phyloP scores from a whole-genome alignment of 2,888 invertebrate species.

The Acholoe squamosa region DNA sequence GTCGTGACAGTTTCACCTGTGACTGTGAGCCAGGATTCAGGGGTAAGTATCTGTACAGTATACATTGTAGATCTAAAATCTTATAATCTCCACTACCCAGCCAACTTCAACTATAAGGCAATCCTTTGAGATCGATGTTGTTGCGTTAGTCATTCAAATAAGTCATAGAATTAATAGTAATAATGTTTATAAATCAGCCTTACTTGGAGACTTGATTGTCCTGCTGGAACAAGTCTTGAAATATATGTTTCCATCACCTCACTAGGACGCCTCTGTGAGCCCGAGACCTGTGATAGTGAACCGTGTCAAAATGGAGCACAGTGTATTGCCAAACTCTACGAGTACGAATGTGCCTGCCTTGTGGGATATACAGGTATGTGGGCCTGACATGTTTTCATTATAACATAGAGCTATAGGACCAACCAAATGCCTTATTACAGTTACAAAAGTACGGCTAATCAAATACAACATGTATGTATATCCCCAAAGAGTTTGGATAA shows the following conservation, averaged over 20 bases:
- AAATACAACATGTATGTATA: no score
- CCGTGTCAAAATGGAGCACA: constrained; percentile 69
- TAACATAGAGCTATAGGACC: no score
- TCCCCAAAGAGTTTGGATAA: no score
- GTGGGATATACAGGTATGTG: constrained; percentile 45
- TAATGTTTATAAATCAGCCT: neutral
- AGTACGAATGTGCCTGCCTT: constrained; percentile 63
- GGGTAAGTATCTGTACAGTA: neutral
- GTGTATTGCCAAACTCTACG: constrained; percentile 61
- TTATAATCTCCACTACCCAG: neutral
- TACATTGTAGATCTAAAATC: no score
- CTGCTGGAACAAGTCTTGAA: no score
- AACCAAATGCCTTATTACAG: no score
- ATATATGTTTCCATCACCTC: no score
- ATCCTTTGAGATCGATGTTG: neutral
- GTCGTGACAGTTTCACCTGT: constrained; percentile 52
- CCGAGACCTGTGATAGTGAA: constrained; percentile 58
- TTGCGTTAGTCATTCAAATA: neutral
- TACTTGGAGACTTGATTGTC: no score
- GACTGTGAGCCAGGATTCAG: constrained; percentile 35
- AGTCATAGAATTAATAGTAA: neutral
- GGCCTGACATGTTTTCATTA: no score
- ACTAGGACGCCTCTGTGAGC: constrained; percentile 47
- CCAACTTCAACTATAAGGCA: neutral
- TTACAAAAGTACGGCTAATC: no score